Evolutionary conservation across 2,113 vertebrate genomes (phyloP), one percentile per base, ranked within the genome.

Genomic region (Sinocyclocheilus rhinocerous): DNA sequence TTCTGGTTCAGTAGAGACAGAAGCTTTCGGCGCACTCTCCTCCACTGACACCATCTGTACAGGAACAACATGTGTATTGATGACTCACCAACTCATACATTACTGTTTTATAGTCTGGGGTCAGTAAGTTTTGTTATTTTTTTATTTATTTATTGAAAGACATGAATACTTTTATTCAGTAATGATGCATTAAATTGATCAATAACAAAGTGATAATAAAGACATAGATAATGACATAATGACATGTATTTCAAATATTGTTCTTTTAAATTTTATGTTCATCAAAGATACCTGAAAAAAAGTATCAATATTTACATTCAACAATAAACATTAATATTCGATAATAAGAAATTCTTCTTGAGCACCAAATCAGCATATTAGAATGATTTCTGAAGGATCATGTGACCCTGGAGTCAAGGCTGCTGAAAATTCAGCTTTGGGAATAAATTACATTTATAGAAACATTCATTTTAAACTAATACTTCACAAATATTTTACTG

Each of bases 21-120:
- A 24, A 2, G 70, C 81, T 81, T 88, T 94, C 33, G 81, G 90
- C 36, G 36, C 86, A 22, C 87, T 90, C 4, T 95, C 93, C 48
- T 96, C 95, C 91, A 95, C 94, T 86, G 92, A 88, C 85, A 96
- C 93, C 93, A 96, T 93, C 95, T 96, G 87, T 70, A 82, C 65
- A 81, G 84, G 13, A 87, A 22, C 45, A 33, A 29, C 45, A n/a
- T 18, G 57, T 10, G 29, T 33, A 45, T 82, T 82, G 12, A 45
- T 82, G 12, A 72, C 81, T 59, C 26, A 13, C 69, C 18, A 72
- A 72, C 69, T 36, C 3, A 13, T 48, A 48, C 36, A 75, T 18
- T 22, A 73, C 63, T 4, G 26, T 70, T 70, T 15, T 18, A 36
- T 20, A 20, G 29, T 70, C 4, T 70, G 16, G 29, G 67, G 8